Evolutionary conservation across 1,140 invertebrate genomes (phyloP), one percentile per base, ranked within the genome.

Genomic region (Acromyrmex echinatior): DNA sequence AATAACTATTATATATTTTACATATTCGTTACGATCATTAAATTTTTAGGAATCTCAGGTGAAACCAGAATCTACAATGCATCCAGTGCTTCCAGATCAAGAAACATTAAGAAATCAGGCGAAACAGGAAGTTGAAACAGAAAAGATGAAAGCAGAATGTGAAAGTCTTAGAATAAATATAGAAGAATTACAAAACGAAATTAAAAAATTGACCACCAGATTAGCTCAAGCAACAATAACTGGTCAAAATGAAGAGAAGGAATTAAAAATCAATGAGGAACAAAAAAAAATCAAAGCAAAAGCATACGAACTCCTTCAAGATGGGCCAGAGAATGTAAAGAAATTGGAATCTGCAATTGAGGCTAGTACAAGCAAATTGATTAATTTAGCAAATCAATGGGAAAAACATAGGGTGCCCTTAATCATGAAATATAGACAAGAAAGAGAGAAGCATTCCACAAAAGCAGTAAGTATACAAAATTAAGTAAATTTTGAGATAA

Each of bases 331-430:
- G 60, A 97, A 97, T 93, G 95, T 97, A 58, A 92, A 94, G 6
- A 97, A 97, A 94, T 90, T 97, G 45, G 96, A 97, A 94, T 92
- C 93, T 71, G 91, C 97, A 6, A 96, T 97, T 35, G 96, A 97
- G 86, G 94, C 95, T 18, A 96, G 96, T 90, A 95, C 96, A 45
- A 96, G 96, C 91, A 96, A 96, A 94, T 92, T 98, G 62, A 93
- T 97, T 12, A 96, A 94, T 87, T 94, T 98, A 86, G 96, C 96
- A 4, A 96, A 95, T 71, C 96, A 97, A 89, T 98, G 97, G 97
- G 97, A 97, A 86, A 96, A 96, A 87, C 96, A 97, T 86, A 95
- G 97, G 89, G 95, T 95, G 58, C 97, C 97, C 18, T 94, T 98
- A 16, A 96, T 97, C 78, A 94, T 97, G 86, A 95, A 97, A 88